These are phyloP conservation scores for Xylota sylvarum DNA, from an alignment of 2,888 invertebrate genomes.

Conservation along the genomic window DNA sequence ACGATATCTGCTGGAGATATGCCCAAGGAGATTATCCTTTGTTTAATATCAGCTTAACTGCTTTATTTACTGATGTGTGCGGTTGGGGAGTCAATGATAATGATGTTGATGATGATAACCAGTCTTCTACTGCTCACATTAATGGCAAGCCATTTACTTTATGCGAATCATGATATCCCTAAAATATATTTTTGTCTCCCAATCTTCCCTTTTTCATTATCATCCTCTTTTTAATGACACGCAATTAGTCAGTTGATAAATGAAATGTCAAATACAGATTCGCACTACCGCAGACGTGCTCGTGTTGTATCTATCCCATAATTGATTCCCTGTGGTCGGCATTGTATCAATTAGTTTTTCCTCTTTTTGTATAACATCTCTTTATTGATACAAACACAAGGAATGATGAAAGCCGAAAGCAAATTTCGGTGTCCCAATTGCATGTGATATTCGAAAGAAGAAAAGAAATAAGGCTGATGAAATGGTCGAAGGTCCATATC, in stretches of 20 bases:
- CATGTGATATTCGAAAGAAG: slow-evolving; percentile 13
- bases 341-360: slow-evolving; percentile 30
- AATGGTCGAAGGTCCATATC: slow-evolving; percentile 36
- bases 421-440: slow-evolving; percentile 36
- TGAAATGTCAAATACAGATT: slow-evolving; percentile 83
- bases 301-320: slow-evolving; percentile 31
- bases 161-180: slow-evolving; percentile 50
- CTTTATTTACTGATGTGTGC: slow-evolving; percentile 45
- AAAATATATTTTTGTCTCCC: slow-evolving; percentile 56
- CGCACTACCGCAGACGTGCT: slow-evolving; percentile 44
- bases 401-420: slow-evolving; percentile 17
- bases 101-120: slow-evolving; percentile 32
- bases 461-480: slow-evolving; percentile 20
- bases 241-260: slow-evolving; percentile 84
- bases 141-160: slow-evolving; percentile 48
- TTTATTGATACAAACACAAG: slow-evolving; percentile 8
- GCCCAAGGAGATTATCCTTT: slow-evolving; percentile 33
- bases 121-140: slow-evolving; percentile 20
- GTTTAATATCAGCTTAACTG: slow-evolving; percentile 48
- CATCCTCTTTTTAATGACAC: slow-evolving; percentile 81
- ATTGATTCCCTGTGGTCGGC: slow-evolving; percentile 34
- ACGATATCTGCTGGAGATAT: slow-evolving; percentile 20
- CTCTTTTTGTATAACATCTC: slow-evolving; percentile 18
- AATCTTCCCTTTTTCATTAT: slow-evolving; percentile 66
- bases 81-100: slow-evolving; percentile 24